Base-by-base conservation (phyloP, 1,140 invertebrate genomes). In the Scaptomyza hsui region DNA sequence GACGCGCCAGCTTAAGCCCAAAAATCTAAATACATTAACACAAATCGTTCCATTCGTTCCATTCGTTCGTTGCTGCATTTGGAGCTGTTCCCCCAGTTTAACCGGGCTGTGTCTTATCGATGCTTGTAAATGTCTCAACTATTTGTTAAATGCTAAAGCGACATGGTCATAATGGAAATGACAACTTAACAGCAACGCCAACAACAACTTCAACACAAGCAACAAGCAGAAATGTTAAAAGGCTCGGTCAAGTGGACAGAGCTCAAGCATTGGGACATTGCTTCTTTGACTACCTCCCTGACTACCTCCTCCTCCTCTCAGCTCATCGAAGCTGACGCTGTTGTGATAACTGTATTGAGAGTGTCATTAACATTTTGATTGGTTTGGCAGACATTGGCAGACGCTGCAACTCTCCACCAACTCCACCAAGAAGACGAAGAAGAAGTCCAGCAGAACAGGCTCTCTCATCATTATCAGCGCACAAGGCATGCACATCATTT, bases 71-170 rank as follows among this genome's bases (percentile, higher is more conserved):
- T 63, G 64, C 51, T 49, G 61, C 65, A 80, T 85, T 76, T 60
- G 56, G 63, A 63, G 74, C 47, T 53, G 48, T 71, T 24, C 45
- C 39, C 21, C 19, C 42, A 60, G 52, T 18, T 29, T 49, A 12
- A 10, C 9, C 49, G 16, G 26, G 2, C 39, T 10, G 15, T 9
- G 45, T 29, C 68, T 88, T 88, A 88, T 88, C 82, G 78, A 26
- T 37, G 45, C 88, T 88, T 90, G 88, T 90, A 90, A 90, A 90
- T 90, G 88, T 90, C 88, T 90, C 88, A 90, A 90, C 88, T 90
- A 90, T 90, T 90, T 90, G 88, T 90, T 90, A 90, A 90, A 90
- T 89, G 82, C 78, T 90, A 90, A 90, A 89, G 83, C 88, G 88
- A 90, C 88, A 90, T 88, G 82, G 71, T 82, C 88, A 89, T 90